Conservation (phyloP, 2,888 invertebrate genomes). For the Geotrupes spiniger region DNA sequence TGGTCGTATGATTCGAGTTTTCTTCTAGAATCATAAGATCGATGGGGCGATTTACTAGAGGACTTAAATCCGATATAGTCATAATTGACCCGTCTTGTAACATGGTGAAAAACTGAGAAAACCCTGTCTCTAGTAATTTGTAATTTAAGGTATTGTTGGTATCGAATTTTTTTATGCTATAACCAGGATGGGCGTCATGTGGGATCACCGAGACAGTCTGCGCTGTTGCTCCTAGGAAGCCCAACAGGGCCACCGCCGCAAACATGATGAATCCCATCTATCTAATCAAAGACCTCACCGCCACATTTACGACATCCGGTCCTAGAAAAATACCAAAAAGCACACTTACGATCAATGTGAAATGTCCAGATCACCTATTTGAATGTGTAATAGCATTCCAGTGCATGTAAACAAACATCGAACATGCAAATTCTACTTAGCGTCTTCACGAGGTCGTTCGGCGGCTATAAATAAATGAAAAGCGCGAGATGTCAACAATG, state of each 20-base stretch:
- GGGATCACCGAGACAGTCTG: slow-evolving; percentile 66
- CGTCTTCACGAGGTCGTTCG: neutral
- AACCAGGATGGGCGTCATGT: slow-evolving; percentile 87
- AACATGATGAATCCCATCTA: slow-evolving; percentile 35
- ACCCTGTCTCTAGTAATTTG: slow-evolving; percentile 73
- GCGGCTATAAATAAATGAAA: slow-evolving; percentile 13
- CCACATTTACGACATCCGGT: slow-evolving; percentile 25
- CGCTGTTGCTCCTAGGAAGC: slow-evolving; percentile 22
- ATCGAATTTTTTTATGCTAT: slow-evolving; percentile 78
- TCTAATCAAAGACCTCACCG: slow-evolving; percentile 32
- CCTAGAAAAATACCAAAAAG: slow-evolving; percentile 1
- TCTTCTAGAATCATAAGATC: slow-evolving; percentile 80
- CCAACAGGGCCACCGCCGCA: slow-evolving; percentile 33
- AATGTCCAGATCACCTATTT: neutral
- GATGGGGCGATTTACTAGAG: slow-evolving; percentile 76
- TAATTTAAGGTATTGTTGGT: slow-evolving; percentile 60
- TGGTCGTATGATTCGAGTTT: slow-evolving; percentile 74
- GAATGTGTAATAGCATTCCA: neutral
- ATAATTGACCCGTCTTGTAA: slow-evolving; percentile 85
- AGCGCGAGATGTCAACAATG: slow-evolving; percentile 27
- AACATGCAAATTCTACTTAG: neutral
- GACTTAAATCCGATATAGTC: slow-evolving; percentile 83
- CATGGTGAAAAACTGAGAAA: slow-evolving; percentile 82
- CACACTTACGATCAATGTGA: slow-evolving; percentile 1
- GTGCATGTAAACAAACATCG: neutral